Evolutionary conservation across 2,888 invertebrate species (phyloP), one percentile per base, ranked within the genome.

Genomic region (Netelia virgata): DNA sequence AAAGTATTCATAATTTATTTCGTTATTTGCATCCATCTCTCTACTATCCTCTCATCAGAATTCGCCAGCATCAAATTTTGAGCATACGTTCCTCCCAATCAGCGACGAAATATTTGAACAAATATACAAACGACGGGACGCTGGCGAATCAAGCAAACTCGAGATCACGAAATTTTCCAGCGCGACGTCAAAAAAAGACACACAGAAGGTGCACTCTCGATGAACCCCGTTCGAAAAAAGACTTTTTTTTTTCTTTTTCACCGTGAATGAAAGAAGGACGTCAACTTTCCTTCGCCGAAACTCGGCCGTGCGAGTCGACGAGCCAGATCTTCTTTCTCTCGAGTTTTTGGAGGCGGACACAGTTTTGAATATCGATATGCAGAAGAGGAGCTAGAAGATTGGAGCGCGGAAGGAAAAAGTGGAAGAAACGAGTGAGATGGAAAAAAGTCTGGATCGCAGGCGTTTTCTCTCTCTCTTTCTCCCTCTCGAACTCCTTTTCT

Each of bases 351-450:
- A 47, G 59, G 72, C 43, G 70, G 68, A 68, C 76, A 77, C 72
- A 81, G 76, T 84, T 84, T 84, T 84, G 84, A 84, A 84, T 84
- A 84, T 74, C 84, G 81, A 84, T 84, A 73, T 68, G 68, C 23
- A 53, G 53, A 64, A 64, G 69, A 61, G 9, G 55, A 72, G 59
- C 59, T 55, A 43, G 77, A 69, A 78, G 28, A 74, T 55, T 69
- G 59, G 55, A 36, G 43, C 1, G 14, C 50, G 50, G 18, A 61
- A 61, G 47, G 23, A 57, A 66, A 64, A 50, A 50, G 28, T 9
- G 28, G 16, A 9, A 64, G 20, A 72, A 64, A 23, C n/a, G 69
- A 66, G 47, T 50, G 64, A 53, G 53, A 28, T 53, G 36, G 36
- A 36, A 36, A 36, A 36, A 36, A 36, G 36, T 36, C 36, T 69